Base-by-base conservation (phyloP, 2,888 invertebrate species). In the Tachina lurida region DNA sequence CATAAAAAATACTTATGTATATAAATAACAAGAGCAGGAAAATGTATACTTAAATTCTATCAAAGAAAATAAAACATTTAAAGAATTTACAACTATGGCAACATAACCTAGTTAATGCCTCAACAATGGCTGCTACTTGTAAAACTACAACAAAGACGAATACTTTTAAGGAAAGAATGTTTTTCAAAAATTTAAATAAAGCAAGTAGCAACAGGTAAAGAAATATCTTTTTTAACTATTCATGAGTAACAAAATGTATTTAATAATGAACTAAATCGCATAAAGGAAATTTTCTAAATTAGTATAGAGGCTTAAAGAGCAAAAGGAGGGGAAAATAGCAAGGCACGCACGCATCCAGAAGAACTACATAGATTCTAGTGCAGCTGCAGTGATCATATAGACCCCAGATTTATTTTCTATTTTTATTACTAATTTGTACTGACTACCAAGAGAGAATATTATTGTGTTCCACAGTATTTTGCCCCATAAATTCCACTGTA, bases 161-260 rank as follows among this genome's bases (percentile, higher is more conserved):
- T 19, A 47, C 5, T 47, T 3, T 1, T 45, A 45, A 1, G 13
- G 7, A 58, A 19, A 17, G 19, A 74, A 63, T n/a, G 15, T 39
- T 17, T 22, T 41, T 15, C 31, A 54, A 62, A 79, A 47, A 54
- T 54, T 63, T 39, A 71, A 78, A 67, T 80, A 73, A 47, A n/a
- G 22, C 56, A 65, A 71, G 56, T 43, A 70, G 75, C 81, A 82
- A 82, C 81, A 82, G 81, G 81, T 82, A 70, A 70, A 68, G 52
- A 68, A 75, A 75, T 52, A 68, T 31, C n/a, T n/a, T n/a, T 60
- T 60, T 52, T 43, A 54, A 45, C 31, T 62, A 9, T 56, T 73
- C 10, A 62, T 56, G n/a, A 49, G 58, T n/a, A 65, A 47, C 45
- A 47, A 8, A 54, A 67, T n/a, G 8, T 47, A 73, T 65, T 65